A percentile compares a stretch with the other conserved stretches of the same genome.
These are phyloP conservation scores for Probosciger aterrimus DNA, from an alignment of 2,113 vertebrate species.

Conservation along the genomic window DNA sequence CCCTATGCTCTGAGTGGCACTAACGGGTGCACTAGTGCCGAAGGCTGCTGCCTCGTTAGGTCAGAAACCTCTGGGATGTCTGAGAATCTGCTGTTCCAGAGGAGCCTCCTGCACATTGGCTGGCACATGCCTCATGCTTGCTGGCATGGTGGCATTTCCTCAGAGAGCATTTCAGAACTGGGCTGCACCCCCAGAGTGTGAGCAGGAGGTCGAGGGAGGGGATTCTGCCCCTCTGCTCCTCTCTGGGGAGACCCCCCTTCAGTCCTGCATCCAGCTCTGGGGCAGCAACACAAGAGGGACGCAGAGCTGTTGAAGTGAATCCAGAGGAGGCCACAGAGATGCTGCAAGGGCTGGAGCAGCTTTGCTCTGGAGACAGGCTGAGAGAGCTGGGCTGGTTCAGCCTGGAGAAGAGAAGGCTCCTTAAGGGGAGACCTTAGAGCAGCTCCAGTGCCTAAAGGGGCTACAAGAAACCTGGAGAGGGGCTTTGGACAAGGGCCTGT, in stretches of 20 bases:
- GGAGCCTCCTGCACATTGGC: background rate
- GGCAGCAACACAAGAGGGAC: background rate
- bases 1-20: fast-evolving
- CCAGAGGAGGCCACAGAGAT: background rate
- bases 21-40: fast-evolving
- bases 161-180: background rate
- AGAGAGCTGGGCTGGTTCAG: too few relatives aligned
- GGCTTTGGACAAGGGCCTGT: too few relatives aligned
- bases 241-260: background rate
- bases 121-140: fast-evolving
- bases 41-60: background rate
- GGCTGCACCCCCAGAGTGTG: background rate
- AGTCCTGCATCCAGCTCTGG: background rate
- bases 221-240: background rate
- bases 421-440: too few relatives aligned
- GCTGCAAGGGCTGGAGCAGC: background rate
- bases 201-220: background rate
- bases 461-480: too few relatives aligned
- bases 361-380: too few relatives aligned
- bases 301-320: background rate
- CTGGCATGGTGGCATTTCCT: background rate
- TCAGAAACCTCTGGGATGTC: background rate
- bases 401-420: too few relatives aligned
- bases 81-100: background rate
- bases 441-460: too few relatives aligned